phyloP scores from a whole-genome alignment of 2,797 vertebrate genomes.

The Hydrocynus forskahlii region DNA sequence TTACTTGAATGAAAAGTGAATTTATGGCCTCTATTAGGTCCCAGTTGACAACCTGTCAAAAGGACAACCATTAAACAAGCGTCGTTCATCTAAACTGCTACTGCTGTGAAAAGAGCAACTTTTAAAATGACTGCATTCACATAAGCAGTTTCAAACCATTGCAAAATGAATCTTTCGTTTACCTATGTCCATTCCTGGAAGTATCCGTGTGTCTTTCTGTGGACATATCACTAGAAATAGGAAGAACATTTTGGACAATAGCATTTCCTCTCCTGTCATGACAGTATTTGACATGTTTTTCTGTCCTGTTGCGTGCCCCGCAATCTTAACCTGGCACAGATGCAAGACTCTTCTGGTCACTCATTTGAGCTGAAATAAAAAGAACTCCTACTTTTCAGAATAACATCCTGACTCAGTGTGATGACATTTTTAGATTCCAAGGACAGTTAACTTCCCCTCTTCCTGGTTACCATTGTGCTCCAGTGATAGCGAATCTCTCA shows the following conservation, averaged over 20 bases:
- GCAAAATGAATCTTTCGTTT: neutral
- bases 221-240: constrained; percentile 35
- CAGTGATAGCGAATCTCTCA: constrained; percentile 65
- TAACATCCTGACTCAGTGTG: constrained; percentile 64
- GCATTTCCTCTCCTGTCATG: constrained; percentile 39
- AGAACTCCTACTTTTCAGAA: constrained; percentile 54
- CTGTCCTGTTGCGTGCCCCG: constrained; percentile 34
- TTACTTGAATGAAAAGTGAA: constrained; percentile 28
- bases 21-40: constrained; percentile 28
- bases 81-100: neutral
- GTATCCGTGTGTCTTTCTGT: constrained; percentile 4
- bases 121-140: neutral
- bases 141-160: neutral
- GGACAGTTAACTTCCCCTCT: constrained; percentile 78
- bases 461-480: constrained; percentile 76
- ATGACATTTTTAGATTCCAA: constrained; percentile 82
- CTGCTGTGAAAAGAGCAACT: constrained; percentile 6
- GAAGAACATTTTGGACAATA: constrained; percentile 33
- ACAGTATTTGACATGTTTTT: constrained; percentile 41
- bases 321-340: constrained; percentile 50
- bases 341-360: constrained; percentile 40
- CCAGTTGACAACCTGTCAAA: constrained; percentile 38
- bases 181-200: neutral
- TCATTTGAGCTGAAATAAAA: constrained; percentile 45
- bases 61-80: constrained; percentile 18